Base-by-base conservation (phyloP, 2,888 invertebrate species). In the Tholera decimalis region DNA sequence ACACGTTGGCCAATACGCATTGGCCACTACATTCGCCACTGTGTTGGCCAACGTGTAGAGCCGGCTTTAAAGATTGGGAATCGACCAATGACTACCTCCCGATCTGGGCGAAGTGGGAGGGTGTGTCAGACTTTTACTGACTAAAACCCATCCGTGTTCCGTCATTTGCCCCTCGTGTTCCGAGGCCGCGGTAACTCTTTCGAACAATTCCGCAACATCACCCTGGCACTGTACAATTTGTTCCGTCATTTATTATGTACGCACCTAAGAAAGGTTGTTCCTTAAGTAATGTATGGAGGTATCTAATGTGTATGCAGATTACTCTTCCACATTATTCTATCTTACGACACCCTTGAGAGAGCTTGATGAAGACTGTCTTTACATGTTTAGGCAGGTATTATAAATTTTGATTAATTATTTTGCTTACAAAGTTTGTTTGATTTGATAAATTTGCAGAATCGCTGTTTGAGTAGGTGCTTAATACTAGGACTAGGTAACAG, bases 291-390 rank as follows among this genome's bases (percentile, higher is more conserved):
- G n/a, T 56, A 56, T 30, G 63, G n/a, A 55, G 18, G 15, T 44
- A 22, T 55, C 44, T 24, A 24, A 44, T 22, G 67, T 15, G 4
- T 54, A 26, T 18, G 68, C n/a, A 67, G 28, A 67, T 67, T 37
- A 55, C 41, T 67, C 7, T 18, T 13, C 43, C 56, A 55, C 55
- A 67, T 64, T 37, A 68, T 64, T 67, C 43, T 37, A 68, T 37
- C 56, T 64, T 20, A 64, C 46, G 44, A n/a, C 24, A 20, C 64
- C 18, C 64, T 46, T 30, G 64, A 37, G 44, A 37, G 37, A 9
- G 9, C 30, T 46, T 46, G 11, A 28, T 18, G 30, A 20, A 30
- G 22, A 9, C 8, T 15, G 37, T 18, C 67, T 44, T 55, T 55
- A 13, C 37, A 24, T 24, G 35, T 37, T 55, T n/a, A 4, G 9